phyloP scores from a whole-genome alignment of 1,140 invertebrate genomes.

The Drosophila kanapiae region DNA sequence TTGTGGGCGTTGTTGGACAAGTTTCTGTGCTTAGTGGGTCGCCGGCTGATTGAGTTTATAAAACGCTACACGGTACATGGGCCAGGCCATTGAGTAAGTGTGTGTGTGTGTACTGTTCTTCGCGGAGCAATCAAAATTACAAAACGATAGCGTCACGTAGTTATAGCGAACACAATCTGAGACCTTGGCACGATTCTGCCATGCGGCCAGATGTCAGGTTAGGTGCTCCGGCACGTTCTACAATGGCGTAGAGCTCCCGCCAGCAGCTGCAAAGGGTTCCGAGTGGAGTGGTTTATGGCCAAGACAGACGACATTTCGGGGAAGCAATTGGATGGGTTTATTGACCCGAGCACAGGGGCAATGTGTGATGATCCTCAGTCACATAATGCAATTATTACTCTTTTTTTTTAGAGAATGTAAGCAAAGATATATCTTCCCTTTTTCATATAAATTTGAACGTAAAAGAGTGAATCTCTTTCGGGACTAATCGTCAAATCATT shows the following conservation, averaged over 20 bases:
- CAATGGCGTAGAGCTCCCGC: slow-evolving; percentile 34
- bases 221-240: slow-evolving; percentile 50
- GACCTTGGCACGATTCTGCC: slow-evolving; percentile 80
- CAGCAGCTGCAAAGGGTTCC: slow-evolving; percentile 34
- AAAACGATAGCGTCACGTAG: slow-evolving; percentile 76
- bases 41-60: slow-evolving; percentile 60
- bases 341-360: slow-evolving; percentile 6
- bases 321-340: slow-evolving; percentile 34
- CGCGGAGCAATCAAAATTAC: slow-evolving; percentile 58
- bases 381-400: neutral
- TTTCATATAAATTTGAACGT: neutral
- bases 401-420: neutral
- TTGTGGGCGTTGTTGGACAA: slow-evolving; percentile 56
- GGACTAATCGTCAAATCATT: neutral
- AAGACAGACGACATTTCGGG: slow-evolving; percentile 11
- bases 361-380: neutral
- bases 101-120: slow-evolving; percentile 29
- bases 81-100: slow-evolving; percentile 4
- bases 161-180: slow-evolving; percentile 74
- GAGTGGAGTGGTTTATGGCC: slow-evolving; percentile 33
- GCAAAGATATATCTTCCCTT: neutral
- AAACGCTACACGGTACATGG: slow-evolving; percentile 20
- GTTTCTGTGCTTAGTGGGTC: slow-evolving; percentile 54
- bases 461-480: neutral
- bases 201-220: slow-evolving; percentile 55